Conservation (phyloP, 2,113 vertebrate species). For the Myiagra hebetior region DNA sequence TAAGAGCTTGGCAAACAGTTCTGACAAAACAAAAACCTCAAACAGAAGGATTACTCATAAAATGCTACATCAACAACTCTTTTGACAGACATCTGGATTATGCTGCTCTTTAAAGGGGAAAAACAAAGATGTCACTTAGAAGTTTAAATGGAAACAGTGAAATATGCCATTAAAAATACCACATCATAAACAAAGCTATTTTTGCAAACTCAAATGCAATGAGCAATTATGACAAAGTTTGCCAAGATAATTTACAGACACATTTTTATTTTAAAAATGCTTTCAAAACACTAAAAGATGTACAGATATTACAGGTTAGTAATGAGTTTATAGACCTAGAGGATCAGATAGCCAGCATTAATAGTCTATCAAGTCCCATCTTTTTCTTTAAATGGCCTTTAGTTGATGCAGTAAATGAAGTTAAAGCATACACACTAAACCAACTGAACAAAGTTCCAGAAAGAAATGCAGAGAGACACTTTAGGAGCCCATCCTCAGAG, state of each 20-base stretch:
- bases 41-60: conserved; percentile 67
- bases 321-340: not conserved
- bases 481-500: not conserved
- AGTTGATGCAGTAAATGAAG: not conserved
- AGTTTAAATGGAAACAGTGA: conserved; percentile 46
- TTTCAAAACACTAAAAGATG: not conserved
- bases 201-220: not conserved
- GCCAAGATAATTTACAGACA: not conserved
- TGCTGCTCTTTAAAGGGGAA: conserved; percentile 22
- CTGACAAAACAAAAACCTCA: conserved; percentile 62
- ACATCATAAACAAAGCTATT: conserved; percentile 48
- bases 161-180: conserved; percentile 52
- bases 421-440: not conserved
- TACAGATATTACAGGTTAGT: not conserved
- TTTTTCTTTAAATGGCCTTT: not conserved
- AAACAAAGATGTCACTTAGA: conserved; percentile 48
- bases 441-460: not conserved
- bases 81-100: conserved; percentile 62
- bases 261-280: not conserved
- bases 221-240: conserved; percentile 14
- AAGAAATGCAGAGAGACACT: not conserved
- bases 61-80: conserved; percentile 50
- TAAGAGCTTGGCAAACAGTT: conserved; percentile 52
- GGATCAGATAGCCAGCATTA: not conserved
- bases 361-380: not conserved